These are phyloP conservation scores for Trigoniulus corallinus DNA, from an alignment of 1,140 invertebrate species.

Conservation along the genomic window DNA sequence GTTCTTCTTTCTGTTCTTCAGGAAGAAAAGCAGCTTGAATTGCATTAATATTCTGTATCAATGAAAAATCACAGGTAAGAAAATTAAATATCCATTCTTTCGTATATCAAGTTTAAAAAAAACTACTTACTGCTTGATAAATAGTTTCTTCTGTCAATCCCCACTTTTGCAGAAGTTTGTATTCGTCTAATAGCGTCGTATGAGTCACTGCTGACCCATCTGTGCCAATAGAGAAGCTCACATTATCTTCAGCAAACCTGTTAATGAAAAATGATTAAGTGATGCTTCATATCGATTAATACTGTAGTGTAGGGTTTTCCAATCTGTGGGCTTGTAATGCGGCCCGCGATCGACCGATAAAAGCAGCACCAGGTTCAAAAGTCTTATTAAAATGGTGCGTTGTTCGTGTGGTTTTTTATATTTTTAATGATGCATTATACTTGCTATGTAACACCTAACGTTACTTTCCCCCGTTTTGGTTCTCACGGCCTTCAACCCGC, in stretches of 20 bases:
- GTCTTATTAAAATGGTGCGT: too few relatives aligned
- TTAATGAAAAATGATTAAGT: not conserved
- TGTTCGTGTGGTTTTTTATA: too few relatives aligned
- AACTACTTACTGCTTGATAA: constrained; percentile 28
- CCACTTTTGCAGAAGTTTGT: constrained; percentile 27
- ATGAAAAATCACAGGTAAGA: constrained; percentile 9
- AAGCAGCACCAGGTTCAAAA: too few relatives aligned
- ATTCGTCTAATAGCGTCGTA: constrained; percentile 32
- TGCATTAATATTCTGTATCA: constrained; percentile 33
- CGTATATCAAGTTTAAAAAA: constrained; percentile 6
- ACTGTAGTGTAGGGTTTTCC: too few relatives aligned
- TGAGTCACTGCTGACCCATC: constrained; percentile 40
- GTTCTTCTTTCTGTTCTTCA: constrained; percentile 27
- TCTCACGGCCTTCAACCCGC: too few relatives aligned
- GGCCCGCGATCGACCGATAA: too few relatives aligned
- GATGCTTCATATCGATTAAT: constrained; percentile 4
- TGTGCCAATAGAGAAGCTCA: constrained; percentile 40
- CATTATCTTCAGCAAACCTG: constrained; percentile 38
- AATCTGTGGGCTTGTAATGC: too few relatives aligned
- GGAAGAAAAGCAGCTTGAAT: constrained; percentile 30
- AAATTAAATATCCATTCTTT: not conserved
- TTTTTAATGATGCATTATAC: too few relatives aligned
- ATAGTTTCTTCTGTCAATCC: constrained; percentile 33
- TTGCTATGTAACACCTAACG: too few relatives aligned
- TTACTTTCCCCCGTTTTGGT: too few relatives aligned